Conservation (phyloP, 92 coral and sea anemone genomes). For the Paragorgia papillata region DNA sequence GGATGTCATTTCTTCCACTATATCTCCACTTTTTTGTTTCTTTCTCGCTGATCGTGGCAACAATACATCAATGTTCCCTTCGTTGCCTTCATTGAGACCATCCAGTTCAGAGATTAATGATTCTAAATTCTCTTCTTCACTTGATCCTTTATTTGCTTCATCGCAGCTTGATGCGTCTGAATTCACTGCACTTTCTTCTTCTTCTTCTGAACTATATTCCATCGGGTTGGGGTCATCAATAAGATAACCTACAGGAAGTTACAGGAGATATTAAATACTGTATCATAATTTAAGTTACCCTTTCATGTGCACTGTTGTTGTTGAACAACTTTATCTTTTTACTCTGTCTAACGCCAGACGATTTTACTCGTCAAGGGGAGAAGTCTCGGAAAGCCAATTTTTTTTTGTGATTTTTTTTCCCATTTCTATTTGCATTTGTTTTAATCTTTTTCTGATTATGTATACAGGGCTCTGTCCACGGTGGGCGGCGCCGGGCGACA, state of each 20-base stretch:
- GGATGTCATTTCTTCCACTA: not conserved
- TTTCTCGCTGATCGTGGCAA: constrained; percentile 30
- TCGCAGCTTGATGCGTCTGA: constrained; percentile 61
- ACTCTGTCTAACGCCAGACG: too few relatives aligned
- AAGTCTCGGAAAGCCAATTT: too few relatives aligned
- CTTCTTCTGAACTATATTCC: constrained; percentile 72
- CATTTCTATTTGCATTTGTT: too few relatives aligned
- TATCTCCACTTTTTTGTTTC: not conserved
- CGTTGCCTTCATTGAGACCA: constrained; percentile 34
- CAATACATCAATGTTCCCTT: constrained; percentile 17
- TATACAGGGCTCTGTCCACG: too few relatives aligned
- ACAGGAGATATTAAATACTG: too few relatives aligned
- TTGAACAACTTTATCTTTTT: too few relatives aligned
- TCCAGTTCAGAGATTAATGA: constrained; percentile 23
- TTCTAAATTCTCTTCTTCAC: constrained; percentile 46
- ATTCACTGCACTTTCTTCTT: constrained; percentile 45
- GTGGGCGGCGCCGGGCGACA: too few relatives aligned
- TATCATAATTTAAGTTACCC: too few relatives aligned
- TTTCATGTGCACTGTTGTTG: too few relatives aligned
- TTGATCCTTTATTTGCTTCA: constrained; percentile 58
- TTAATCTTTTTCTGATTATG: too few relatives aligned
- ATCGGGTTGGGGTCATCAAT: constrained; percentile 87
- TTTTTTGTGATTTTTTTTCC: too few relatives aligned
- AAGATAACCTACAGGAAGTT: constrained; percentile 70
- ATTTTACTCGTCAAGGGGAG: too few relatives aligned